Base-by-base conservation (phyloP, 2,888 invertebrate genomes). In the Itoplectis maculator region DNA sequence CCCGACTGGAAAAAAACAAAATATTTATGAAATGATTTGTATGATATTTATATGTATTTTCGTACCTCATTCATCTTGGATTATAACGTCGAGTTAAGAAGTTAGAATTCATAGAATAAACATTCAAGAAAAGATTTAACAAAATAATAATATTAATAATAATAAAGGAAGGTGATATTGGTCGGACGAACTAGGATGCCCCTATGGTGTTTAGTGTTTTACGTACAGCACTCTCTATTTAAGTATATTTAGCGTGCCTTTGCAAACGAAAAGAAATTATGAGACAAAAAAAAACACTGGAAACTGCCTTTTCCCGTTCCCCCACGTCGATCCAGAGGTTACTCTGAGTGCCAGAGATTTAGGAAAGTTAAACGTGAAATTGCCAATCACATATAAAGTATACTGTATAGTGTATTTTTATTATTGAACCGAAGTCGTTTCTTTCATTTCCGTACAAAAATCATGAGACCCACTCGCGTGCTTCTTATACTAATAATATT, bases 11-110 rank as follows among this genome's bases (percentile, higher is more conserved):
- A 77, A 35, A 42, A 63, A 65, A n/a, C n/a, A n/a, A n/a, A 75
- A 82, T 79, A 82, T 76, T 82, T 76, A 79, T 84, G 72, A 78
- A 83, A 75, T 81, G 18, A 86, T 89, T 88, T 88, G 85, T 88
- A 87, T 81, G 86, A 85, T 85, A 87, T 88, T 88, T 88, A 85
- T 80, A 86, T 85, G 88, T 88, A 89, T 91, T 91, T 91, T 90
- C 88, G 88, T 90, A 90, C 89, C 85, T 87, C 77, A 80, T 81
- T 70, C 63, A 83, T 75, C 82, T 51, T 76, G 75, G 59, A 78
- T 78, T 45, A 47, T 65, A 79, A 61, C 37, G 37, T 51, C 70
- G 23, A 70, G 35, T 35, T 47, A 68, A 65, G 11, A 76, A 42
- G 61, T 49, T 70, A 63, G 13, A 66, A 42, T 56, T 79, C 66